Evolutionary conservation across 2,113 vertebrate species (phyloP).

Genomic region (Capreolus pygargus): DNA sequence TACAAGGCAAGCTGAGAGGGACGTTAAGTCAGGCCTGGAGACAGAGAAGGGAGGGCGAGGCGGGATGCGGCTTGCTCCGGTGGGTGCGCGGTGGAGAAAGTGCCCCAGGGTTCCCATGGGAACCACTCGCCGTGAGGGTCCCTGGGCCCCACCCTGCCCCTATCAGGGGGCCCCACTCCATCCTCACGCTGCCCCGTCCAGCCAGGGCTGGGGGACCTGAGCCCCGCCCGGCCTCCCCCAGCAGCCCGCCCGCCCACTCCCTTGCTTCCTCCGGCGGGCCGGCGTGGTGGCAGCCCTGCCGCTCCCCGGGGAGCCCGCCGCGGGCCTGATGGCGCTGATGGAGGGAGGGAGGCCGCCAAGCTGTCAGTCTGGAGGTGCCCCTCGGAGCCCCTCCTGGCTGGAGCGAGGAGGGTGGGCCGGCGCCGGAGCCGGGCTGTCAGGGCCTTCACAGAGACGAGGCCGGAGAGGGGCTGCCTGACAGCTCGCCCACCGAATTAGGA

Average conservation of each 20-base stretch:
- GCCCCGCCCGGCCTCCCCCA: not conserved
- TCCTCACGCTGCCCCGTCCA: not conserved
- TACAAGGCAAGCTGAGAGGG: not conserved
- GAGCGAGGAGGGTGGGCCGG: slow-evolving; percentile 82
- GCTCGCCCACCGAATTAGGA: slow-evolving; percentile 86
- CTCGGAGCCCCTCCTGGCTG: slow-evolving; percentile 82
- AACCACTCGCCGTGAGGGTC: not conserved
- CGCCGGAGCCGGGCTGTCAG: slow-evolving; percentile 83
- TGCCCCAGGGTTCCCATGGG: not conserved
- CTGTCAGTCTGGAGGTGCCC: slow-evolving; percentile 86
- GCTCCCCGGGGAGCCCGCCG: slow-evolving; percentile 65
- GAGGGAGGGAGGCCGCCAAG: slow-evolving; percentile 78
- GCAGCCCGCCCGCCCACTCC: not conserved
- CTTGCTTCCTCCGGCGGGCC: not conserved
- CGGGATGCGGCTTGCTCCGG: not conserved
- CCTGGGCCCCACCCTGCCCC: not conserved
- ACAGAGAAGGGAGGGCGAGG: not conserved
- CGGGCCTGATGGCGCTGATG: slow-evolving; percentile 71
- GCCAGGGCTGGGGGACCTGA: not conserved
- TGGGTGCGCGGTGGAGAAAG: not conserved
- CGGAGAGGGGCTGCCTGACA: slow-evolving; percentile 84
- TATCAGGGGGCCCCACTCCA: not conserved
- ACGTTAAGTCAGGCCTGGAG: not conserved
- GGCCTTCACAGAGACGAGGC: slow-evolving; percentile 84
- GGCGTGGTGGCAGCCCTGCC: slow-evolving; percentile 66